A percentile compares a stretch with the other conserved stretches of the same genome.
Evolutionary conservation across 2,888 invertebrate species (phyloP).

Genomic region (Halictus ligatus): DNA sequence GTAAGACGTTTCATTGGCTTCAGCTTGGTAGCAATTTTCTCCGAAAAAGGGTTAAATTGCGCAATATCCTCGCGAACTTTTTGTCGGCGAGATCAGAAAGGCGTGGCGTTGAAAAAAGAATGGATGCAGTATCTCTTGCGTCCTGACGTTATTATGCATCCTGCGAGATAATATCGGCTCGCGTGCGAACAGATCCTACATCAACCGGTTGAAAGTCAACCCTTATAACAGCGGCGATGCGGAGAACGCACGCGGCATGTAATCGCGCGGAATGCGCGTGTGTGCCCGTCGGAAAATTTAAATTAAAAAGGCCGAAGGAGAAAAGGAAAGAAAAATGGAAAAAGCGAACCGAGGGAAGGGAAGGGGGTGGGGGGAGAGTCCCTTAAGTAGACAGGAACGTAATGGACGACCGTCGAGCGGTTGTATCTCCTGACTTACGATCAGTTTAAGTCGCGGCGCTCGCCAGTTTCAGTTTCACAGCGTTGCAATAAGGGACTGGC

Average conservation of each 20-base stretch:
- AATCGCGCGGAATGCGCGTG: conserved; percentile 36
- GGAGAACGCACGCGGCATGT: conserved; percentile 43
- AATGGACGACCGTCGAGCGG: conserved; percentile 4
- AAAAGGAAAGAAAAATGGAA: not conserved
- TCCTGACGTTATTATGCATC: conserved; percentile 50
- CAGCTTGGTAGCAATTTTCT: not conserved
- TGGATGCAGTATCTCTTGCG: conserved; percentile 45
- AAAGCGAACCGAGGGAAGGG: not conserved
- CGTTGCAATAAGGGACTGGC: not conserved
- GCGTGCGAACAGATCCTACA: conserved; percentile 58
- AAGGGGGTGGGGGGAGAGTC: not conserved
- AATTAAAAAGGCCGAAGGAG: not conserved
- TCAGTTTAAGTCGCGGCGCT: conserved; percentile 16
- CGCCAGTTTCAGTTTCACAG: conserved; percentile 21
- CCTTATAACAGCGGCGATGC: conserved; percentile 38
- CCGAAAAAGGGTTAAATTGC: not conserved
- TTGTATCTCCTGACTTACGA: conserved; percentile 19
- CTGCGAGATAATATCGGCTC: conserved; percentile 55
- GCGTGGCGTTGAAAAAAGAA: conserved; percentile 13
- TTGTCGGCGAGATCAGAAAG: not conserved
- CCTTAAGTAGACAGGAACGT: conserved; percentile 1
- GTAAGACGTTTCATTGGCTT: not conserved
- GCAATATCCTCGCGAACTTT: not conserved
- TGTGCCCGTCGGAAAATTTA: conserved; percentile 6
- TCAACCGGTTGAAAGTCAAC: conserved; percentile 45